A percentile compares a stretch with the other conserved stretches of the same genome.
These are phyloP conservation scores for Chelonus insularis DNA, from an alignment of 1,140 invertebrate species.

Conservation along the genomic window DNA sequence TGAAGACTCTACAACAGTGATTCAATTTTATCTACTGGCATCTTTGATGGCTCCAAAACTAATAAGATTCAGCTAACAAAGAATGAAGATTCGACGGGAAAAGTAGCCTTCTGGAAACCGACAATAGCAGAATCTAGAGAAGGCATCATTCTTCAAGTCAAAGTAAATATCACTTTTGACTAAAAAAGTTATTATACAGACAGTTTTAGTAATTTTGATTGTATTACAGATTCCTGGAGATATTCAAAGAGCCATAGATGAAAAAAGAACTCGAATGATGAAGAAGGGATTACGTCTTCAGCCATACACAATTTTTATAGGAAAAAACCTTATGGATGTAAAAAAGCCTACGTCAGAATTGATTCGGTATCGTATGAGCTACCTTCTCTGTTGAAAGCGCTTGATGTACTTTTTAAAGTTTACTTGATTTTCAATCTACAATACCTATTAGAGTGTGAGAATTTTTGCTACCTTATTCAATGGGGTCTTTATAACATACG, in stretches of 20 bases:
- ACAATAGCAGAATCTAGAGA: too few species aligned
- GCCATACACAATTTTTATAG: conserved; percentile 24
- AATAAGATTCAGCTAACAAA: too few species aligned
- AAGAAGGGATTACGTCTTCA: neutral
- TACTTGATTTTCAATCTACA: conserved; percentile 12
- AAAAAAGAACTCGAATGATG: neutral
- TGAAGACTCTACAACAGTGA: too few species aligned
- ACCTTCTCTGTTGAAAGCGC: neutral
- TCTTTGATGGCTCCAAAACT: too few species aligned
- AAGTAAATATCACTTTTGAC: neutral
- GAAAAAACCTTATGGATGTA: conserved; percentile 7
- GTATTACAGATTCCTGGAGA: neutral
- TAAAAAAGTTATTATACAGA: neutral
- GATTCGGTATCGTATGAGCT: conserved; percentile 2
- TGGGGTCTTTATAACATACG: conserved; percentile 14
- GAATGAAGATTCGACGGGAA: too few species aligned
- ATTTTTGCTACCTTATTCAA: conserved; percentile 23
- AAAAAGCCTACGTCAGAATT: conserved; percentile 18
- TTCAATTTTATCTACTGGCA: too few species aligned
- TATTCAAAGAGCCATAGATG: neutral
- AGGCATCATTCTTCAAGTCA: neutral
- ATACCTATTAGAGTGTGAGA: conserved; percentile 20
- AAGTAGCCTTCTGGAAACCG: too few species aligned
- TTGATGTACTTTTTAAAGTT: conserved; percentile 24
- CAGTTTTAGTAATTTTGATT: neutral